A percentile compares a stretch with the other conserved stretches of the same genome.
Conservation (phyloP, 2,113 vertebrate genomes). For the Isichthys henryi region DNA sequence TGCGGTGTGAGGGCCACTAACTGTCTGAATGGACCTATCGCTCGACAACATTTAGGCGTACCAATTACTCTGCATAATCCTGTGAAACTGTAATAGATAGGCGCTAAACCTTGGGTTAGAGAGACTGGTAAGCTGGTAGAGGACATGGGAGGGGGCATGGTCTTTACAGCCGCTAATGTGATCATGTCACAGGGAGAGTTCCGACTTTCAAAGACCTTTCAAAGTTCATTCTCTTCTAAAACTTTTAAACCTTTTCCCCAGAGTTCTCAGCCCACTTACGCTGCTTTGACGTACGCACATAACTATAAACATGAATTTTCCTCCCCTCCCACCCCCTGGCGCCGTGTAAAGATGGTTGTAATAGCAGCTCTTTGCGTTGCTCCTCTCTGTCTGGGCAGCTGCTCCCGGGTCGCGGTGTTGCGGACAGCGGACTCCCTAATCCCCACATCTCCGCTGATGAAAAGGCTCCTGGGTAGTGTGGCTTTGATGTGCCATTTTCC, state of each 20-base stretch:
- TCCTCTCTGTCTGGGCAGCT: background rate
- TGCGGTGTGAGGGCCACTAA: no score
- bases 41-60: no score
- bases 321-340: background rate
- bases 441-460: background rate
- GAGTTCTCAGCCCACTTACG: background rate
- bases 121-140: background rate
- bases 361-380: background rate
- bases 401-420: background rate
- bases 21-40: no score
- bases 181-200: background rate
- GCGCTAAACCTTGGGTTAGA: background rate
- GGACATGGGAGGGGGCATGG: background rate
- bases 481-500: background rate
- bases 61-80: no score
- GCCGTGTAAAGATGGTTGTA: background rate
- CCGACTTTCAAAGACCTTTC: background rate
- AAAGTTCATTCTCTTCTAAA: background rate
- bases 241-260: background rate
- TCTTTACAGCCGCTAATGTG: background rate
- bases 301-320: background rate
- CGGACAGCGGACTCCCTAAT: background rate
- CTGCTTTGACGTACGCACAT: background rate
- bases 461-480: background rate
- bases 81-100: background rate